Percentiles rank a stretch among this genome's conserved stretches.
Conservation (phyloP, 2,113 vertebrate genomes). For the Brachypodius melanocephalos region DNA sequence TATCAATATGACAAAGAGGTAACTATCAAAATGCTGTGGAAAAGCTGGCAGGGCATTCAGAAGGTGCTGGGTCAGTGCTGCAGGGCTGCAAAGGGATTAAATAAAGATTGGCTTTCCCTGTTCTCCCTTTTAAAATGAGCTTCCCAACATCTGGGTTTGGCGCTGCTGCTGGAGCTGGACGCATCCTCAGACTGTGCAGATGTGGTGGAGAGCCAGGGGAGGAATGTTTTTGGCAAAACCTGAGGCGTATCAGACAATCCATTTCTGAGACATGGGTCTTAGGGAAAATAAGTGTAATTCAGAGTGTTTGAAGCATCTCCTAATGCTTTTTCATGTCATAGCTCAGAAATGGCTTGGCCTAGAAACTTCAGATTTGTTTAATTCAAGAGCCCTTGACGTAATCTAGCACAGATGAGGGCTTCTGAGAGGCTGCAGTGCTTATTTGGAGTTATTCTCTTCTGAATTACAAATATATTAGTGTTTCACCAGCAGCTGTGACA, state of each 20-base stretch:
- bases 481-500: conserved; percentile 31
- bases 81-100: background rate
- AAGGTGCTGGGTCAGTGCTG: background rate
- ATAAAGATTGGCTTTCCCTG: background rate
- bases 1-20: background rate
- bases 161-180: background rate
- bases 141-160: background rate
- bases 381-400: conserved; percentile 69
- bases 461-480: conserved; percentile 59
- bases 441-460: conserved; percentile 55
- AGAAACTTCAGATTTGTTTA: conserved; percentile 75
- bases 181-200: background rate
- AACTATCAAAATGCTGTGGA: background rate
- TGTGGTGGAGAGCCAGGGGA: background rate
- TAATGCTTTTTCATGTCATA: conserved; percentile 68
- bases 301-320: conserved; percentile 59
- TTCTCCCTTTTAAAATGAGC: background rate
- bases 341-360: conserved; percentile 68
- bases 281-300: conserved; percentile 55
- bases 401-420: conserved; percentile 64
- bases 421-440: conserved; percentile 53
- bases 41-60: background rate
- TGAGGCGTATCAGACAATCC: background rate
- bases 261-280: conserved; percentile 48
- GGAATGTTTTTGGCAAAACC: conserved; percentile 20